Evolutionary conservation across 1,140 invertebrate species (phyloP), one percentile per base, ranked within the genome.

Genomic region (Drosophila pallidifrons): DNA sequence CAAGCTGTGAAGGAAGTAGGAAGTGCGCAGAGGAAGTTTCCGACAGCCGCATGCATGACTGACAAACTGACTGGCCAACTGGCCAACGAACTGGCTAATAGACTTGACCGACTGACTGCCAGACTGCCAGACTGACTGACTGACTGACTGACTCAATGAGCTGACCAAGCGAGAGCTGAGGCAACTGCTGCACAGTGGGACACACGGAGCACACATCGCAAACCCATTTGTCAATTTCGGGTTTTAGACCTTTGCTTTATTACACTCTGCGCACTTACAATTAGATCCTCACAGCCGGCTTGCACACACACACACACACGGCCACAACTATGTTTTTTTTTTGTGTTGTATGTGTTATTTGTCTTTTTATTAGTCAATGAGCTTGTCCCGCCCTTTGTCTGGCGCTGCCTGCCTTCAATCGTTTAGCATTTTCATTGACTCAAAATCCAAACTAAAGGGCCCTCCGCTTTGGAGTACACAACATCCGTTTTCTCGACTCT

Each of bases 161-260:
- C 67, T 49, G 79, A 66, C 35, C 35, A 8, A 32, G 7, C 5
- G 7, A 66, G 69, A 76, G 69, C 54, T 25, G 47, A 61, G 32
- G 47, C 25, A 46, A 13, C 45, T 52, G 49, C 83, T n/a, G 49
- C 83, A 67, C 83, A 88, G 83, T 87, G 83, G 80, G 83, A 83
- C 55, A 55, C 41, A 16, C 35, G 7, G 35, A 38, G 35, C 35
- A 69, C 52, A 60, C 38, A 61, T 63, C 59, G 46, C 57, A 89
- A 89, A 83, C 74, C 80, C 77, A 83, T 88, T 88, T 88, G 85
- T 88, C 85, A 81, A 89, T 77, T 83, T 73, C 35, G 47, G 68
- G 52, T 43, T 72, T 69, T n/a, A 49, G 74, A 32, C 61, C 13
- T n/a, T 45, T 46, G 32, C 46, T 72, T 72, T 79, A 78, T 75